Evolutionary conservation across 1,140 invertebrate genomes (phyloP).

Genomic region (Cyclargus thomasi): DNA sequence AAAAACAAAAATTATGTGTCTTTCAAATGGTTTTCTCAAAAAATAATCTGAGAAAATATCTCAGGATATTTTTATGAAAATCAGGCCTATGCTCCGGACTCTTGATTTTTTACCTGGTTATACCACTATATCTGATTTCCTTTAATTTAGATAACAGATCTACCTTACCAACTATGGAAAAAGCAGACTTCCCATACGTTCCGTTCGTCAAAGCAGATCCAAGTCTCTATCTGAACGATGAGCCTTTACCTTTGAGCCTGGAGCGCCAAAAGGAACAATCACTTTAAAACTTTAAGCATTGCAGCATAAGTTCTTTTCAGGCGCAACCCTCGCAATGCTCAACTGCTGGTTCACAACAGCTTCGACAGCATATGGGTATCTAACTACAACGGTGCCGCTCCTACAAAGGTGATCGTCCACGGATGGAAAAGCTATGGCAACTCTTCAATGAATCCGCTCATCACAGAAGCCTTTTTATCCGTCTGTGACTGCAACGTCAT

Average conservation of each 20-base stretch:
- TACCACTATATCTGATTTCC: too few relatives aligned
- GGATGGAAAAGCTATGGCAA: slow-evolving; percentile 46
- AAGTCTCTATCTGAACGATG: background rate
- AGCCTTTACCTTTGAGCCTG: background rate
- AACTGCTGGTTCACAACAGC: slow-evolving; percentile 38
- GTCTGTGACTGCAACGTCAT: slow-evolving; percentile 75
- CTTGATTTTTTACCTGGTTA: too few relatives aligned
- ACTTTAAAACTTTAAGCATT: background rate
- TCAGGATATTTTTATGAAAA: too few relatives aligned
- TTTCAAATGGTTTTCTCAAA: too few relatives aligned
- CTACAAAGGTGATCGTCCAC: slow-evolving; percentile 41
- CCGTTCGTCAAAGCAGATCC: too few relatives aligned
- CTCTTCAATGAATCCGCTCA: slow-evolving; percentile 27
- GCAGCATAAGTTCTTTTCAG: slow-evolving; percentile 26
- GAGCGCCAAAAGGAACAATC: background rate
- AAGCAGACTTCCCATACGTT: too few relatives aligned
- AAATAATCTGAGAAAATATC: too few relatives aligned
- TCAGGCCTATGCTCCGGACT: too few relatives aligned
- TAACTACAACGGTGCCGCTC: slow-evolving; percentile 36
- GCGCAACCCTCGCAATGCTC: slow-evolving; percentile 35
- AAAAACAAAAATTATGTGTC: too few relatives aligned
- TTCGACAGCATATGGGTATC: slow-evolving; percentile 38
- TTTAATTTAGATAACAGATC: too few relatives aligned
- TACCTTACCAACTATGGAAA: too few relatives aligned
- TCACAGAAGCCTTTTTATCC: slow-evolving; percentile 55